A percentile compares a stretch with the other conserved stretches of the same genome.
Conservation (phyloP, 2,797 vertebrate genomes). For the Phoebastria nigripes region DNA sequence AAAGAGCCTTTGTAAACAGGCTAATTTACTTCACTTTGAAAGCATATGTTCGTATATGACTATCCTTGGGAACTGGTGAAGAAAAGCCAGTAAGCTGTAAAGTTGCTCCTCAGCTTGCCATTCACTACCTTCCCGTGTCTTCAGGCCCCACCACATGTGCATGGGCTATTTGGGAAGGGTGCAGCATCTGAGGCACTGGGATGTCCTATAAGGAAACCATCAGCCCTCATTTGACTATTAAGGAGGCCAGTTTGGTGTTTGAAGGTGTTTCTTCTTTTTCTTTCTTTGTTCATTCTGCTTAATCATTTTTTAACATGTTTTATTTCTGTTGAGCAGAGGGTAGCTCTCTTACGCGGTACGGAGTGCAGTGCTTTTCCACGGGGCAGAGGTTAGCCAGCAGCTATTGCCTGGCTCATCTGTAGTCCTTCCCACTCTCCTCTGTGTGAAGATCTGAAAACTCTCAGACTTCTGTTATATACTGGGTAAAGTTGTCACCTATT, state of each 20-base stretch:
- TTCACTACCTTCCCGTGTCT: neutral
- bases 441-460: neutral
- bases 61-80: neutral
- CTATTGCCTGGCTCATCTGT: neutral
- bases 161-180: neutral
- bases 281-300: neutral
- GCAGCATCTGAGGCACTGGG: neutral
- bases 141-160: neutral
- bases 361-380: neutral
- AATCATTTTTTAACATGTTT: neutral
- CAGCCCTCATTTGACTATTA: neutral
- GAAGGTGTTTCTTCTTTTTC: neutral
- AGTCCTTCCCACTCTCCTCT: neutral
- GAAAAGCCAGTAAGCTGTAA: neutral
- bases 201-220: neutral
- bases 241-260: neutral
- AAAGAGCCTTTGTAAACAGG: neutral
- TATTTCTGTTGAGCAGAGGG: neutral
- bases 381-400: neutral
- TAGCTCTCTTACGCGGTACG: neutral
- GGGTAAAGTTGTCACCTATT: neutral
- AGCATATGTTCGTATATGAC: neutral
- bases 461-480: neutral
- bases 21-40: neutral
- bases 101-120: neutral